Evolutionary conservation across 2,797 vertebrate genomes (phyloP).

Genomic region (Eulemur albifrons): DNA sequence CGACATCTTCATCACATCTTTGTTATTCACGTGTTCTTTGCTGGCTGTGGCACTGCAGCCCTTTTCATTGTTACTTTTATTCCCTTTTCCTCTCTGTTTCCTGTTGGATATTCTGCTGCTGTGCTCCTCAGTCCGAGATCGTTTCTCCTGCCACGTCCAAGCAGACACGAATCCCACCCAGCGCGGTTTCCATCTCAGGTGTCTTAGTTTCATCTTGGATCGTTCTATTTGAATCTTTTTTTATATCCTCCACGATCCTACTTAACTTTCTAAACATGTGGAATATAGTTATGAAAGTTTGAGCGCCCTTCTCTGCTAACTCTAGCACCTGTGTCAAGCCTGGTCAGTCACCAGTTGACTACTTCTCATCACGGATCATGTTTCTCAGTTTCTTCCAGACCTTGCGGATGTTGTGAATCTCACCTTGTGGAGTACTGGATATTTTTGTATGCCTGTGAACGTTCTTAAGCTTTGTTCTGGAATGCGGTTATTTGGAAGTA

Average conservation of each 20-base stretch:
- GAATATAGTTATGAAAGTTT: neutral
- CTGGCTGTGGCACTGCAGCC: no score
- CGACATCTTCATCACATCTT: no score
- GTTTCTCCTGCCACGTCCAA: neutral
- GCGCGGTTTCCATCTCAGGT: neutral
- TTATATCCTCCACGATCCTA: neutral
- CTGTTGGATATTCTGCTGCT: neutral
- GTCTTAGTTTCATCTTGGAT: neutral
- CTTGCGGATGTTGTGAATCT: neutral
- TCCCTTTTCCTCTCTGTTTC: neutral
- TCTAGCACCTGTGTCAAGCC: neutral
- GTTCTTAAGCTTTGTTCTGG: neutral
- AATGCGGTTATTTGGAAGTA: neutral
- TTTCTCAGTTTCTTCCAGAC: no score
- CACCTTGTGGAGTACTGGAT: no score
- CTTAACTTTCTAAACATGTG: neutral
- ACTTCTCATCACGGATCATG: neutral
- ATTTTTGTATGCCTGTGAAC: no score
- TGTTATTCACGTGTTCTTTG: neutral
- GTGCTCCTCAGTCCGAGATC: rapidly evolving
- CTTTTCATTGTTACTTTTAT: neutral
- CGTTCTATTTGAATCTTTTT: neutral
- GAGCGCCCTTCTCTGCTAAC: neutral
- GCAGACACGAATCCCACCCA: neutral
- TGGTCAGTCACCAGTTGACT: no score